phyloP scores from a whole-genome alignment of 2,797 vertebrate species.

The Sebastes matsubarae region DNA sequence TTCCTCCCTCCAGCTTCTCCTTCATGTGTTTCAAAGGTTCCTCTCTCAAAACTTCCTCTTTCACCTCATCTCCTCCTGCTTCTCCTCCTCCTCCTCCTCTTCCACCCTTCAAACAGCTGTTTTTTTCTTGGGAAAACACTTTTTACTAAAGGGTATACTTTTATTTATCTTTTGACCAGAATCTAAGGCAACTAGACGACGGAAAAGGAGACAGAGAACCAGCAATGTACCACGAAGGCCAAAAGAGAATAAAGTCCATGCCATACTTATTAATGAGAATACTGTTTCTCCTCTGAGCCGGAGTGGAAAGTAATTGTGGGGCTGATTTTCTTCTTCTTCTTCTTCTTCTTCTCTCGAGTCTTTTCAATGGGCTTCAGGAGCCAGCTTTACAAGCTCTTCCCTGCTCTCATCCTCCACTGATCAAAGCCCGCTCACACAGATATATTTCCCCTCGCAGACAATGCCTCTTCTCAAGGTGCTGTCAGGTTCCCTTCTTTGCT shows the following conservation, averaged over 20 bases:
- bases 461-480: constrained; percentile 85
- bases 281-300: constrained; percentile 55
- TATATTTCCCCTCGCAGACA: constrained; percentile 83
- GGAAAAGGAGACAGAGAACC: not conserved
- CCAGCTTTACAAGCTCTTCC: constrained; percentile 79
- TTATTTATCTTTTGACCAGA: constrained; percentile 14
- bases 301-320: constrained; percentile 57
- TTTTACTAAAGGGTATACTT: constrained; percentile 28
- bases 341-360: constrained; percentile 48
- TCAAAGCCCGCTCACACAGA: constrained; percentile 82
- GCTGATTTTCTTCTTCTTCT: constrained; percentile 62
- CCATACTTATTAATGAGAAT: constrained; percentile 35
- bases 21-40: constrained; percentile 76
- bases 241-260: constrained; percentile 15
- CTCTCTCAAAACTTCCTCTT: constrained; percentile 52
- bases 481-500: constrained; percentile 86
- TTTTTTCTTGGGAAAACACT: constrained; percentile 56
- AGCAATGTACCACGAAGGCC: not conserved
- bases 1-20: constrained; percentile 61
- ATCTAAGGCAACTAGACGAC: not conserved
- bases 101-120: constrained; percentile 50
- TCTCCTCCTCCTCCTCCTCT: constrained; percentile 36
- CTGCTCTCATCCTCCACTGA: constrained; percentile 80
- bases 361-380: constrained; percentile 72
- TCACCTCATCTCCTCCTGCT: constrained; percentile 36